A percentile compares a stretch with the other conserved stretches of the same genome.
phyloP scores from a whole-genome alignment of 1,140 invertebrate species.

The Aphaenogaster floridana region DNA sequence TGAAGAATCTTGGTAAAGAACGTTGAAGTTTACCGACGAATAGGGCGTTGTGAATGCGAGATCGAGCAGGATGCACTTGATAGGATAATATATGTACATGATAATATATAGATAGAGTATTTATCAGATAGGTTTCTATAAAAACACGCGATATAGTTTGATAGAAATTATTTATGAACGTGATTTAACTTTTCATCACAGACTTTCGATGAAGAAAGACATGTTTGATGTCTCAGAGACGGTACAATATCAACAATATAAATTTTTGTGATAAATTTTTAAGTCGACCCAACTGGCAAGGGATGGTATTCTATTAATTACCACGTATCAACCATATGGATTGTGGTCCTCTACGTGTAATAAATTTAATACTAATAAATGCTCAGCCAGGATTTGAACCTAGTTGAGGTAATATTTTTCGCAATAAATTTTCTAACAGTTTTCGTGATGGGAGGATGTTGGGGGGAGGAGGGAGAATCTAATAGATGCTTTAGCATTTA shows the following conservation, averaged over 20 bases:
- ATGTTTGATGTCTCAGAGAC: not conserved
- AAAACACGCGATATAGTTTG: not conserved
- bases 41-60: conserved; percentile 33
- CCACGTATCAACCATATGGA: too few relatives aligned
- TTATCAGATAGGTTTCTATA: not conserved
- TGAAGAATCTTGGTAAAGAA: conserved; percentile 83
- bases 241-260: not conserved
- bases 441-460: too few relatives aligned
- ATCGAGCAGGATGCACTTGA: conserved; percentile 3
- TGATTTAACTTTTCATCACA: not conserved
- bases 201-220: conserved; percentile 13
- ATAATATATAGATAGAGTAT: not conserved
- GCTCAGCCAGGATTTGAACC: too few relatives aligned
- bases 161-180: not conserved
- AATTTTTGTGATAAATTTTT: not conserved
- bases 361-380: too few relatives aligned
- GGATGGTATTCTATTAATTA: too few relatives aligned
- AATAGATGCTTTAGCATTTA: too few relatives aligned
- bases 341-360: too few relatives aligned
- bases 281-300: too few relatives aligned
- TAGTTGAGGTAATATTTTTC: too few relatives aligned
- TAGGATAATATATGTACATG: not conserved
- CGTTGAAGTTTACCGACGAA: conserved; percentile 86
- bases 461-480: too few relatives aligned
- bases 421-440: too few relatives aligned